These are phyloP conservation scores for Hymenopus coronatus DNA, from an alignment of 2,888 invertebrate species.

Conservation along the genomic window DNA sequence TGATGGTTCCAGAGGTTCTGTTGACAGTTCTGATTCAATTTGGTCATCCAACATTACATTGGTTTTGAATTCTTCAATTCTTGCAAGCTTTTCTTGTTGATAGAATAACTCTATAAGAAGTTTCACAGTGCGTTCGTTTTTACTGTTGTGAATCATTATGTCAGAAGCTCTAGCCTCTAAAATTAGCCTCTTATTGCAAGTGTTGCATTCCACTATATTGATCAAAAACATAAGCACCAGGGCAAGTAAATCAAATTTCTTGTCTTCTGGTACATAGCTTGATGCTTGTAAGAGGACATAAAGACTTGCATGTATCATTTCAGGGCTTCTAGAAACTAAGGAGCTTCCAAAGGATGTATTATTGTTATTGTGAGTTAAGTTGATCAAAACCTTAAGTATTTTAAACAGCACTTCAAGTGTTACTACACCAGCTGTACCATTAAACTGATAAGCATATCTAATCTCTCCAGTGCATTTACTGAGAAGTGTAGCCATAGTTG, in stretches of 20 bases:
- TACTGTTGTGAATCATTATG: not conserved
- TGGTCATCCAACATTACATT: not conserved
- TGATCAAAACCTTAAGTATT: not conserved
- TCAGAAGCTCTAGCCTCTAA: not conserved
- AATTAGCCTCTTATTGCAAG: not conserved
- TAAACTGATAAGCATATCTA: not conserved
- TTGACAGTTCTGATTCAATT: not conserved
- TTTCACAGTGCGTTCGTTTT: not conserved
- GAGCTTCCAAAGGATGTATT: not conserved
- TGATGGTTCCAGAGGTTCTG: not conserved
- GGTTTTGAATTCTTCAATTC: not conserved
- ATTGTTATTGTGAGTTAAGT: not conserved
- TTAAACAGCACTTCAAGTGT: not conserved
- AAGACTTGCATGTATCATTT: not conserved
- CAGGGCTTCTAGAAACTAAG: not conserved
- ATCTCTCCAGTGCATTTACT: not conserved
- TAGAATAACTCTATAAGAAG: not conserved
- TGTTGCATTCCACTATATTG: not conserved
- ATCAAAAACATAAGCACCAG: not conserved
- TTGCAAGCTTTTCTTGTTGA: not conserved
- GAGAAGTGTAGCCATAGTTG: not conserved
- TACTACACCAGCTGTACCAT: not conserved
- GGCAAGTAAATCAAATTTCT: not conserved
- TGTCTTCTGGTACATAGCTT: not conserved
- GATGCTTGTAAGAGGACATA: not conserved